A percentile compares a stretch with the other conserved stretches of the same genome.
Evolutionary conservation across 2,797 vertebrate genomes (phyloP).

Genomic region (Mycteria americana): DNA sequence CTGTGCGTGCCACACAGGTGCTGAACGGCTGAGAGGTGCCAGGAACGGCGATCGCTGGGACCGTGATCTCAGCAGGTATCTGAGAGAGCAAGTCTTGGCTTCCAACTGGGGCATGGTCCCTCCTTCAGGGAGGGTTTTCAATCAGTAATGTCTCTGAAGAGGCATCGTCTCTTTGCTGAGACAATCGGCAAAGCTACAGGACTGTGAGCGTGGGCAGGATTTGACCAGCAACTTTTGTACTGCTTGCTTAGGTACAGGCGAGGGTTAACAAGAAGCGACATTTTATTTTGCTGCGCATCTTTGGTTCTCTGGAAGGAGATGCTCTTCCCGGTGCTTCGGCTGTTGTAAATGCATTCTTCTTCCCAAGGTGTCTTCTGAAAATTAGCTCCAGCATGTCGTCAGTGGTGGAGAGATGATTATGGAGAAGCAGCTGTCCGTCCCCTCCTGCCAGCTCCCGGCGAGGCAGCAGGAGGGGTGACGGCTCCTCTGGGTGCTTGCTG

Average conservation of each 20-base stretch:
- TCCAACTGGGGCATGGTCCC: background rate
- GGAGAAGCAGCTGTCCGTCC: constrained; percentile 65
- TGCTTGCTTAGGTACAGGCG: background rate
- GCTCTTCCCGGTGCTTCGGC: constrained; percentile 25
- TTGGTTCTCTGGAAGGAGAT: constrained; percentile 35
- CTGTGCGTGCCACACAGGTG: background rate
- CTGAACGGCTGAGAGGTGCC: background rate
- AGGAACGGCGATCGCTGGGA: background rate
- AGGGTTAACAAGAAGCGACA: constrained; percentile 29
- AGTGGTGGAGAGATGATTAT: constrained; percentile 51
- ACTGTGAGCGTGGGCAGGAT: background rate
- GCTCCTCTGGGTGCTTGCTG: constrained; percentile 53
- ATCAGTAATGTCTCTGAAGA: background rate
- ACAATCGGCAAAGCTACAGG: background rate
- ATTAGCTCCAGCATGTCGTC: constrained; percentile 32
- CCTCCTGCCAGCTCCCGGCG: constrained; percentile 42
- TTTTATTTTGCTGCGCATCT: constrained; percentile 36
- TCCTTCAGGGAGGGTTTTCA: background rate
- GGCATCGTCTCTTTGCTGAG: background rate
- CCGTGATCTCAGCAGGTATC: background rate
- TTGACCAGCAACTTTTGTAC: background rate
- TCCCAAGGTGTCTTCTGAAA: constrained; percentile 62
- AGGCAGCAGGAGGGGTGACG: constrained; percentile 34
- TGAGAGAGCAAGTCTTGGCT: background rate
- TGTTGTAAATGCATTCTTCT: constrained; percentile 52